Evolutionary conservation across 2,888 invertebrate species (phyloP), one percentile per base, ranked within the genome.

Genomic region (Yponomeuta evonymella): DNA sequence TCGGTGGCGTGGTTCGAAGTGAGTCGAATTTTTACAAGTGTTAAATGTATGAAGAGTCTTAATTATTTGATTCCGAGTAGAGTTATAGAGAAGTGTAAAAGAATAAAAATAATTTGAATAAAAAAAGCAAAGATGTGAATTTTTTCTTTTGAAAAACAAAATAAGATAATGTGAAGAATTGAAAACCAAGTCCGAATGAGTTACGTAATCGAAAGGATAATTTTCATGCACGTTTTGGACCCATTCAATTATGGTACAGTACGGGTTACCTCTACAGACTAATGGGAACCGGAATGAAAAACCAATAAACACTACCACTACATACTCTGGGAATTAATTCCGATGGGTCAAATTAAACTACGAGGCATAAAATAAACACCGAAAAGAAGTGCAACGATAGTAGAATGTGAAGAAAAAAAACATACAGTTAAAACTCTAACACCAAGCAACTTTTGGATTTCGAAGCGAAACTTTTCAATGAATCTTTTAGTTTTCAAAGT

Each of bases 1-100:
- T 91, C 92, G 92, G 92, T 92, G 92, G 92, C 92, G 91, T 92
- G 92, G 91, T 90, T 86, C 86, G 83, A 86, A 86, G 71, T 72
- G 74, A 71, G 68, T 70, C 83, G 80, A 85, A 87, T 85, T 85
- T 43, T 81, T 88, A 90, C 88, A 88, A 86, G 90, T 90, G 89
- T 89, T 78, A 51, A 48, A 68, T 68, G 68, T 68, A 68, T 68
- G 68, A 30, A 68, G 30, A 58, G 68, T 63, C 30, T 68, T n/a
- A 43, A 69, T 30, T n/a, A 62, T 36, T 69, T 69, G 15, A 36
- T 63, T 69, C 69, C 63, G 69, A 69, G 36, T 33, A 30, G 30
- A 43, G 36, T 12, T 67, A 33, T 67, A 48, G n/a, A 23, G 36
- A 43, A 67, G 67, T 48, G 67, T 67, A 67, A 30, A 36, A 36